phyloP scores from a whole-genome alignment of 2,888 invertebrate species.

The Ornithoptera alexandrae region DNA sequence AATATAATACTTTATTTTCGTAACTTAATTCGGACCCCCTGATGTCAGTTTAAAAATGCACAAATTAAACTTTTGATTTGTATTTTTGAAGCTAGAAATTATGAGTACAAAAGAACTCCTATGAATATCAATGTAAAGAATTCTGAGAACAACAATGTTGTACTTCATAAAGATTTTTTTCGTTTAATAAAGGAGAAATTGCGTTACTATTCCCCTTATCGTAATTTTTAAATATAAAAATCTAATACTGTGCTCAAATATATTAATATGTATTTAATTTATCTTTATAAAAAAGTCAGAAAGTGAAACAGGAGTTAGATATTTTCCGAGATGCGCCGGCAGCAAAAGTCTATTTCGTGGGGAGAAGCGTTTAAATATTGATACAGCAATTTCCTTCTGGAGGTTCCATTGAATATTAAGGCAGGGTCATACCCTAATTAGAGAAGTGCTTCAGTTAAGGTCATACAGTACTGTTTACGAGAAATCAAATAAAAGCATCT shows the following conservation, averaged over 20 bases:
- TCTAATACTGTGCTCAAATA: neutral
- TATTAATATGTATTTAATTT: neutral
- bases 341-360: conserved; percentile 30
- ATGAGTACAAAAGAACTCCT: no score
- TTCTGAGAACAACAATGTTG: no score
- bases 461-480: neutral
- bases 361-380: conserved; percentile 57
- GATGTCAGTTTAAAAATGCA: no score
- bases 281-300: conserved; percentile 10
- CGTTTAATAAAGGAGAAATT: no score
- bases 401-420: conserved; percentile 37
- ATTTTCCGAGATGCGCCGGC: conserved; percentile 25
- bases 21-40: no score
- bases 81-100: no score
- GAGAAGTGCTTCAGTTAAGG: conserved; percentile 9
- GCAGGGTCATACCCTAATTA: conserved; percentile 36
- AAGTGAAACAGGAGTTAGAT: conserved; percentile 10
- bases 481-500: neutral
- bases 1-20: no score
- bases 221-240: neutral
- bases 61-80: no score
- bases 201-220: neutral
- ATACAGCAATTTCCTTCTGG: conserved; percentile 56
- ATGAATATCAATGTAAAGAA: no score
- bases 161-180: no score